Evolutionary conservation across 2,113 vertebrate genomes (phyloP), one percentile per base, ranked within the genome.

Genomic region (Hemichromis elongatus): DNA sequence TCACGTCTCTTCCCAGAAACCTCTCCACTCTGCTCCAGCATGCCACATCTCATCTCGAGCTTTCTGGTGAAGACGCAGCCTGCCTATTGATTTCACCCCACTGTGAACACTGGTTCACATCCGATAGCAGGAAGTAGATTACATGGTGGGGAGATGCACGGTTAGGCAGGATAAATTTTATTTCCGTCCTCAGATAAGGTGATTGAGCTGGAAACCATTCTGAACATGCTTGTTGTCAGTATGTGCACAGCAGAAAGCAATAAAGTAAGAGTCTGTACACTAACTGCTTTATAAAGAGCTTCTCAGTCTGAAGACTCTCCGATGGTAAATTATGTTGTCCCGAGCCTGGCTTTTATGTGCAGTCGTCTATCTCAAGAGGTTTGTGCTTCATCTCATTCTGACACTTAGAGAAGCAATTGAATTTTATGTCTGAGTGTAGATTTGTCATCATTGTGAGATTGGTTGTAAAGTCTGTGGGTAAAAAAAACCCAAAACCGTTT

Each of bases 41-140:
- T 19, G 21, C 82, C 79, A 77, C 35, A 66, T 87, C 77, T 91
- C 86, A 80, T 92, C 86, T 77, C 5, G 1, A 77, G 85, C 88
- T 81, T 16, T 61, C 54, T 56, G 63, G 35, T 18, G 35, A 53
- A 54, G 59, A 68, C 13, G 9, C 40, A 50, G 83, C 30, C 75
- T 57, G 80, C 8, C 79, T 83, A 94, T 92, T 84, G 93, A 94
- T 94, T 90, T 61, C 56, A 56, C 85, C 90, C 89, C 12, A 35
- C 85, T 77, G 86, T 56, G 79, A 86, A 82, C 86, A 81, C 90
- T 87, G 78, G 45, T 79, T 70, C 86, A 75, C 86, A 90, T 92
- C 90, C 81, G 19, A 90, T 68, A 77, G 42, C 92, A 90, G 89
- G 92, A 94, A 92, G 90, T 87, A 83, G 82, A 84, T 88, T 84